These are phyloP conservation scores for Caenorhabditis tropicalis DNA, from an alignment of 1,140 invertebrate genomes.

Conservation along the genomic window DNA sequence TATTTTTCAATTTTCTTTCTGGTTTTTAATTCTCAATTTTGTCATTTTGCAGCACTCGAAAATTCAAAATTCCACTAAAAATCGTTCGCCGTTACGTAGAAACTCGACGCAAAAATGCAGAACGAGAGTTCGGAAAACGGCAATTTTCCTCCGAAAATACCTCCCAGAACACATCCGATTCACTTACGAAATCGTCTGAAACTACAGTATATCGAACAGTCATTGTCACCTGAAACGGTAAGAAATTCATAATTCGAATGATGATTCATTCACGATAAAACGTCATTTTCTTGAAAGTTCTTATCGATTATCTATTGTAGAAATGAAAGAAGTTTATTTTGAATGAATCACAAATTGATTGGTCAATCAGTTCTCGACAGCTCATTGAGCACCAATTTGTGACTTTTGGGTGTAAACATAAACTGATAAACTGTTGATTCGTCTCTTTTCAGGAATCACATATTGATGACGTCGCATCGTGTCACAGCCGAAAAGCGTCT, in stretches of 20 bases:
- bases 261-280: neutral
- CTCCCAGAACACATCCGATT: slow-evolving; percentile 27
- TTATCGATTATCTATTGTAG: neutral
- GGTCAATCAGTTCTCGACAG: neutral
- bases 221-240: neutral
- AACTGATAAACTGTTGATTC: slow-evolving; percentile 3
- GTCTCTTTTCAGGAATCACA: slow-evolving; percentile 22
- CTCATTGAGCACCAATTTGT: slow-evolving; percentile 1
- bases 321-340: neutral
- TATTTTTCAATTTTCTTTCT: neutral
- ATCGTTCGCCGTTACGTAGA: neutral
- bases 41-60: neutral
- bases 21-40: too few relatives aligned
- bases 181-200: neutral
- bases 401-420: neutral
- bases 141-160: neutral
- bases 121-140: slow-evolving; percentile 24
- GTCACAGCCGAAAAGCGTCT: slow-evolving; percentile 13
- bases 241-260: neutral
- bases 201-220: slow-evolving; percentile 33
- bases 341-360: neutral
- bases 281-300: neutral
- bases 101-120: slow-evolving; percentile 11
- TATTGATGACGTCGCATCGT: neutral
- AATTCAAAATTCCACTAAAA: slow-evolving; percentile 32